A percentile compares a stretch with the other conserved stretches of the same genome.
phyloP scores from a whole-genome alignment of 2,113 vertebrate species.

The Macrotis lagotis region DNA sequence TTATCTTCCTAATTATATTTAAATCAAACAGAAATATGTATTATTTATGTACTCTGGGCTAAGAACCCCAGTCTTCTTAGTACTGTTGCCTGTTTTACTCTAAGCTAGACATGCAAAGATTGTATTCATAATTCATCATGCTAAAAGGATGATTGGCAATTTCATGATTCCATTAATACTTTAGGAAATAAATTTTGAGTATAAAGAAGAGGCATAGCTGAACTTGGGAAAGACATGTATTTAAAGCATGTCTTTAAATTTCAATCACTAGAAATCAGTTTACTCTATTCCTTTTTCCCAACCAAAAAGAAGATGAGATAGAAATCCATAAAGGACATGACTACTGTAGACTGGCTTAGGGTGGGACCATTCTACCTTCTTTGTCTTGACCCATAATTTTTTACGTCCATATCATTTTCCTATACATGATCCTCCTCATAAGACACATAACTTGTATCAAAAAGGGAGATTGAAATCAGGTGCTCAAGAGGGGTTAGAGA shows the following conservation, averaged over 20 bases:
- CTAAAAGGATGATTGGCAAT: not conserved
- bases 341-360: not conserved
- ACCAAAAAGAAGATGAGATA: not conserved
- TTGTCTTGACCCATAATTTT: not conserved
- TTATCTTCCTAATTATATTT: not conserved
- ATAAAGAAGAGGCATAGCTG: not conserved
- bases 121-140: not conserved
- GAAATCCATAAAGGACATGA: not conserved
- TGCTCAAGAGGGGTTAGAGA: too few species aligned
- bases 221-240: not conserved
- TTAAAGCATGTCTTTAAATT: not conserved
- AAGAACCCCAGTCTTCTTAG: not conserved
- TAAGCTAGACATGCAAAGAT: too few species aligned
- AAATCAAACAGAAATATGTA: not conserved
- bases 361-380: not conserved
- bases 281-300: not conserved
- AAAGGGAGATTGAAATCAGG: not conserved
- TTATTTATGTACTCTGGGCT: not conserved
- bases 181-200: not conserved
- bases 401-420: not conserved
- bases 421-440: not conserved
- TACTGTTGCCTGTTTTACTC: not conserved
- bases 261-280: not conserved
- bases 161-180: not conserved
- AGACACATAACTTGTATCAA: not conserved